Conservation (phyloP, 2,888 invertebrate species). For the Watsonalla cultraria region DNA sequence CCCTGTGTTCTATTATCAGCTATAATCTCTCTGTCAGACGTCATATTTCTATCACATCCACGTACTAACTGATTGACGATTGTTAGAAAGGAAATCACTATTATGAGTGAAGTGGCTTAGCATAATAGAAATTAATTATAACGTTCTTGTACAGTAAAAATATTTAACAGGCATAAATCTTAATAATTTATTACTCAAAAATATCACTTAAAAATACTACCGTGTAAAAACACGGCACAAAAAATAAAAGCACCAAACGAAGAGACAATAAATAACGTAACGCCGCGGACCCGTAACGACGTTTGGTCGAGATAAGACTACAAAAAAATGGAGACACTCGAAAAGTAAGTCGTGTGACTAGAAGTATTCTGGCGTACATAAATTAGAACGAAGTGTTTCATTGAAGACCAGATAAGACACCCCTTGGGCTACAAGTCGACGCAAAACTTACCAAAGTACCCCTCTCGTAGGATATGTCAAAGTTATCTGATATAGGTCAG, state of each 20-base stretch:
- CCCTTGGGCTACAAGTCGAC: constrained; percentile 43
- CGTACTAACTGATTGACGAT: too few relatives aligned
- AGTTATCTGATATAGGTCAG: constrained; percentile 67
- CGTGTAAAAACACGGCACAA: constrained; percentile 20
- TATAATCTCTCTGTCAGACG: too few relatives aligned
- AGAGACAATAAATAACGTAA: constrained; percentile 32
- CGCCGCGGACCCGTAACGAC: constrained; percentile 27
- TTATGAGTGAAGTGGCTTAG: neutral
- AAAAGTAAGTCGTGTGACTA: constrained; percentile 25
- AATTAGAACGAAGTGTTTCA: constrained; percentile 67
- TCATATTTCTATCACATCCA: too few relatives aligned
- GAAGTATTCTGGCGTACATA: constrained; percentile 48
- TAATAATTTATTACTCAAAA: constrained; percentile 29
- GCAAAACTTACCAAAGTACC: constrained; percentile 45
- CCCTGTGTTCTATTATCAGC: too few relatives aligned
- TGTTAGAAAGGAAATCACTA: too few relatives aligned
- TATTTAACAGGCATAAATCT: constrained; percentile 29
- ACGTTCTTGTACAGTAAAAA: constrained; percentile 10
- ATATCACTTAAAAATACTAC: constrained; percentile 11
- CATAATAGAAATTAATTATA: constrained; percentile 10
- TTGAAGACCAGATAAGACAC: constrained; percentile 57
- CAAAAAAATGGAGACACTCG: constrained; percentile 36
- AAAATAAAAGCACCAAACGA: constrained; percentile 22
- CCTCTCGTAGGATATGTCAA: constrained; percentile 54
- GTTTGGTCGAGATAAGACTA: constrained; percentile 37